Conservation (phyloP, 2,888 invertebrate genomes). For the Nemotelus pantherinus region DNA sequence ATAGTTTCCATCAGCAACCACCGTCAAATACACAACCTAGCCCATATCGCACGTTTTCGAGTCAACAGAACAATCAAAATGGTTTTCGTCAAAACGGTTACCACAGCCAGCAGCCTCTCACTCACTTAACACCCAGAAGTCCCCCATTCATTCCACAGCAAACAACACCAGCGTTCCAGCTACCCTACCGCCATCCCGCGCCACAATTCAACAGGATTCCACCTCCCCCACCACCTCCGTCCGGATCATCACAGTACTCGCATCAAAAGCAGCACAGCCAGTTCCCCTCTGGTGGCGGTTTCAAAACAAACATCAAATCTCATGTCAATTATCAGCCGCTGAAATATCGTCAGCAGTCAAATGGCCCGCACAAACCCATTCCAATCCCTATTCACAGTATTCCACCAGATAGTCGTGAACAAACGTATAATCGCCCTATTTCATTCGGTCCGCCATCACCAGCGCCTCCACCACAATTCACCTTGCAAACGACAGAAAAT, state of each 20-base stretch:
- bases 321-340: slow-evolving; percentile 54
- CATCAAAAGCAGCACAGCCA: slow-evolving; percentile 13
- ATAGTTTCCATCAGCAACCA: slow-evolving; percentile 11
- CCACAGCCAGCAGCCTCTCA: slow-evolving; percentile 32
- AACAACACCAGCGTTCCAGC: slow-evolving; percentile 15
- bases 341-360: slow-evolving; percentile 62
- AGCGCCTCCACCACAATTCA: slow-evolving; percentile 57
- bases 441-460: slow-evolving; percentile 54
- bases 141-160: slow-evolving; percentile 27
- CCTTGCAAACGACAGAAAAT: slow-evolving; percentile 27
- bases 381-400: slow-evolving; percentile 62
- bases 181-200: slow-evolving; percentile 37
- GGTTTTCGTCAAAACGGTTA: slow-evolving; percentile 10
- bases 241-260: slow-evolving; percentile 35
- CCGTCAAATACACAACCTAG: background rate
- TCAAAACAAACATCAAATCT: slow-evolving; percentile 48
- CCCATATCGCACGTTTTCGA: background rate
- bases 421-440: slow-evolving; percentile 63
- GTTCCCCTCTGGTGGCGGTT: slow-evolving; percentile 4
- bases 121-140: slow-evolving; percentile 32
- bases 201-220: slow-evolving; percentile 30
- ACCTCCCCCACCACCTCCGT: slow-evolving; percentile 42
- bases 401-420: slow-evolving; percentile 61
- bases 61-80: background rate
- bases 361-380: slow-evolving; percentile 65